These are phyloP conservation scores for Odontocerum albicorne DNA, from an alignment of 2,888 invertebrate genomes.

Conservation along the genomic window DNA sequence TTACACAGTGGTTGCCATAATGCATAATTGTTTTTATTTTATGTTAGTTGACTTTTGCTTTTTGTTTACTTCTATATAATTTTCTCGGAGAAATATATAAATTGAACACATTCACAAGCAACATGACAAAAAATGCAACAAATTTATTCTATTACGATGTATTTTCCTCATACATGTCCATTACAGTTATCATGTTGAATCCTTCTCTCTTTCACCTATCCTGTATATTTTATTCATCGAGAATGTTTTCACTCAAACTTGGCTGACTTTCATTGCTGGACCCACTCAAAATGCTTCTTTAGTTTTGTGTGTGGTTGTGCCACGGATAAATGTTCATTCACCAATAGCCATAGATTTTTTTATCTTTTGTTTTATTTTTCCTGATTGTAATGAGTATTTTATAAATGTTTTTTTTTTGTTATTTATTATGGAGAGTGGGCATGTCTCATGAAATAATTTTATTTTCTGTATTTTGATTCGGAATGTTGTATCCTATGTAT, in stretches of 20 bases:
- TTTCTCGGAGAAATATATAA: too few species aligned
- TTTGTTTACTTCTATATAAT: too few species aligned
- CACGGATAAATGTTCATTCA: too few species aligned
- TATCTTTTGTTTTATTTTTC: neutral
- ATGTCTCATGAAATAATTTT: neutral
- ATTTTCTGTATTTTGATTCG: neutral
- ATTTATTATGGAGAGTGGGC: constrained; percentile 18
- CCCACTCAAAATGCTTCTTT: constrained; percentile 20
- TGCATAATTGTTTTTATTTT: too few species aligned
- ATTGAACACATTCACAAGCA: too few species aligned
- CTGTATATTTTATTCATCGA: constrained; percentile 7
- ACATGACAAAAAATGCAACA: too few species aligned
- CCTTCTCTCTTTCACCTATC: too few species aligned
- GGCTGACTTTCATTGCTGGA: constrained; percentile 18
- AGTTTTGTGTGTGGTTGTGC: constrained; percentile 21
- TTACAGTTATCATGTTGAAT: too few species aligned
- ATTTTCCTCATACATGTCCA: too few species aligned
- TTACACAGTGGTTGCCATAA: too few species aligned
- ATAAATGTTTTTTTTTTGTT: neutral
- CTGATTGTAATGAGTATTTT: neutral
- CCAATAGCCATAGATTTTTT: neutral
- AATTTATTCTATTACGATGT: too few species aligned
- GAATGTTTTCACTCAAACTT: constrained; percentile 15
- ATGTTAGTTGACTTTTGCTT: constrained; percentile 7
- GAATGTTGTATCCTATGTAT: neutral